Evolutionary conservation across 2,113 vertebrate species (phyloP), one percentile per base, ranked within the genome.

Genomic region (Carlito syrichta): DNA sequence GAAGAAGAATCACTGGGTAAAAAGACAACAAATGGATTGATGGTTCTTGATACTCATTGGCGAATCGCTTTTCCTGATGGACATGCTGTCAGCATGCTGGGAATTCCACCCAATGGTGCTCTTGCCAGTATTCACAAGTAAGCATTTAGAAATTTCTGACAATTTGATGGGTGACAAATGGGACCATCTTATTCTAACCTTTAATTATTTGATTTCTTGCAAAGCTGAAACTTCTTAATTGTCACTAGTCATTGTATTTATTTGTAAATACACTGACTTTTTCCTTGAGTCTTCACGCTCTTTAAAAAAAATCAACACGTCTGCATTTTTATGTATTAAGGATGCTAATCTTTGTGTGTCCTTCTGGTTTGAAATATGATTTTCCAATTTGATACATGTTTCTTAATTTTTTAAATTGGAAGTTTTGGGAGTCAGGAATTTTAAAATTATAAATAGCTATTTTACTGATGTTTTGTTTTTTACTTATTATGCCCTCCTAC

Each of bases 61-160:
- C 54, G 58, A 68, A 32, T 74, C 2, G 0, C 62, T 43, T 32
- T n/a, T 14, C 74, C 50, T 38, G 30, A 7, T 4, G 23, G 62
- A 62, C 6, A 1, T 3, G 0, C 25, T 2, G 0, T 10, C 7
- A 23, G 48, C 35, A 2, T 4, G 16, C 9, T 6, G 40, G n/a
- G 19, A 11, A 6, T 62, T 54, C 27, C 5, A 8, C 38, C 45
- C 23, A 4, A 25, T 13, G 13, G 22, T 5, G 5, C 30, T 60
- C 62, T 23, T 6, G 3, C 32, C 1, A 0, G 35, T 17, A 5
- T 45, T 91, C 94, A 71, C 43, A 81, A 93, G 35, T 9, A 50
- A 63, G 54, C 45, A 32, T 82, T 90, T n/a, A 8, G 6, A 76
- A 40, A 23, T 62, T n/a, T 69, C 40, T 27, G 43, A 73, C 54